These are phyloP conservation scores for Acanthurus leucopareius DNA, from an alignment of 2,797 vertebrate genomes.

Conservation along the genomic window DNA sequence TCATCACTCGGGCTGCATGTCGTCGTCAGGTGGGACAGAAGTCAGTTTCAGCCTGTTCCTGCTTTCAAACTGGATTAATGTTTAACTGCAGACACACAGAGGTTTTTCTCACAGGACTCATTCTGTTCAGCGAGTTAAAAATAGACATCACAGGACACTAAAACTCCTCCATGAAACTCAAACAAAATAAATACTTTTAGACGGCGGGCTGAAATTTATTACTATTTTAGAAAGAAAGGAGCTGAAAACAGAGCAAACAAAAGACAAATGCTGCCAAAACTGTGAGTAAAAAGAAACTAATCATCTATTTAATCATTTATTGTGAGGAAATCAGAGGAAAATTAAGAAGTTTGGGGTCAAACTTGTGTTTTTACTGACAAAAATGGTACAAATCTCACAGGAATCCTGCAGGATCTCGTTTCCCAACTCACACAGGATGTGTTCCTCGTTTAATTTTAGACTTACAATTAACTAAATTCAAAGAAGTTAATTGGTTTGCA, in stretches of 20 bases:
- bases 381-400: not conserved
- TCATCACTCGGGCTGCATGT: conserved; percentile 7
- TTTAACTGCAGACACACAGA: conserved; percentile 48
- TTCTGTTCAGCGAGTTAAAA: conserved; percentile 17
- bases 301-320: not conserved
- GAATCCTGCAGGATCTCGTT: not conserved
- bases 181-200: not conserved
- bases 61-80: conserved; percentile 56
- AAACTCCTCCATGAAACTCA: not conserved
- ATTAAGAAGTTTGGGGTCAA: not conserved
- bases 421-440: not conserved
- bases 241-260: not conserved
- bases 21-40: not conserved
- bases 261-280: not conserved
- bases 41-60: conserved; percentile 13
- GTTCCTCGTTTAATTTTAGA: not conserved
- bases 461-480: not conserved
- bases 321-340: not conserved
- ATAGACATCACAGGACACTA: conserved; percentile 1
- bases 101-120: conserved; percentile 20
- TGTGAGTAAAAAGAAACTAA: no score
- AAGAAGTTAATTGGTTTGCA: not conserved
- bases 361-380: not conserved
- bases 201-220: no score
- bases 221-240: not conserved